Evolutionary conservation across 2,888 invertebrate species (phyloP).

Genomic region (Pterobdella sp.): DNA sequence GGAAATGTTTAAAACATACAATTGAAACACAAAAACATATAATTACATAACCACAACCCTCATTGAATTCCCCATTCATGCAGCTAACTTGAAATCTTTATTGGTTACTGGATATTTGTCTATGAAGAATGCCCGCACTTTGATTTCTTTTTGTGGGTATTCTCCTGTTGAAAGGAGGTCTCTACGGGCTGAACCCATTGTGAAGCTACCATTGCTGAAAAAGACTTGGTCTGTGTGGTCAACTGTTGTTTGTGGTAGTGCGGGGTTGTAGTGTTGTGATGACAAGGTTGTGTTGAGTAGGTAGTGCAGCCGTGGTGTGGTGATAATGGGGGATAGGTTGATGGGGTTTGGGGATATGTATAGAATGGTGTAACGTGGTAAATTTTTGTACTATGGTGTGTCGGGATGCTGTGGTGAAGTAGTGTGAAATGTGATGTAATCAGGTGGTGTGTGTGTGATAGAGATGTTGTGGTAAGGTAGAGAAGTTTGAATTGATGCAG

Average conservation of each 20-base stretch:
- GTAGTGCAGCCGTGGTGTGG: background rate
- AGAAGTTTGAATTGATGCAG: too few species aligned
- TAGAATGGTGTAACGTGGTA: background rate
- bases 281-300: background rate
- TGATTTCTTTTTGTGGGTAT: slow-evolving; percentile 42
- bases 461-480: too few species aligned
- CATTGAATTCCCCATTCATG: background rate
- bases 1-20: background rate
- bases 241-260: background rate
- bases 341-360: background rate
- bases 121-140: slow-evolving; percentile 45
- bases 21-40: background rate
- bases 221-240: slow-evolving; percentile 9
- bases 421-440: too few species aligned
- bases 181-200: slow-evolving; percentile 46
- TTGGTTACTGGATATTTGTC: slow-evolving; percentile 48
- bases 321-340: background rate
- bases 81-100: slow-evolving; percentile 45
- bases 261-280: background rate
- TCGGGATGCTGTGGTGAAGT: too few species aligned
- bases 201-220: slow-evolving; percentile 39
- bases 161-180: slow-evolving; percentile 45
- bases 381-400: background rate
- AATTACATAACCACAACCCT: background rate
- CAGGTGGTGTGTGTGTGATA: too few species aligned